Conservation (phyloP, 2,888 invertebrate species). For the Glyphotaelius pellucidus region DNA sequence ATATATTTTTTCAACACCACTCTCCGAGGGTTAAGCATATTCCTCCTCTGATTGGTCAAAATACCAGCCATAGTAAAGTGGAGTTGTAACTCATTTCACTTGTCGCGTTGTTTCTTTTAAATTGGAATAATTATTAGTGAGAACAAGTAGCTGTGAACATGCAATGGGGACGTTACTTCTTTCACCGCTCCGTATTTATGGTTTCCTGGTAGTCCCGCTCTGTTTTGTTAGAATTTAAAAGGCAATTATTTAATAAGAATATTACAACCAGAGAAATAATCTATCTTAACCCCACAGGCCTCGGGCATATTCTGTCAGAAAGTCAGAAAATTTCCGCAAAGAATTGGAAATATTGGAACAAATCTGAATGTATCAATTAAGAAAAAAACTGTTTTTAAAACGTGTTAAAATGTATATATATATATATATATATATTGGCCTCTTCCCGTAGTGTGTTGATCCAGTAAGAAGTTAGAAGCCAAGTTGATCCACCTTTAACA, state of each 20-base stretch:
- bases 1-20: not conserved
- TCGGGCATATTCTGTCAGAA: too few relatives aligned
- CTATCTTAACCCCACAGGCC: too few relatives aligned
- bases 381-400: too few relatives aligned
- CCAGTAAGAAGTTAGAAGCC: too few relatives aligned
- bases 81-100: conserved; percentile 1
- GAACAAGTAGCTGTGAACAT: not conserved
- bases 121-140: conserved; percentile 32
- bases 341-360: too few relatives aligned
- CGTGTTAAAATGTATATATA: too few relatives aligned
- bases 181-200: not conserved
- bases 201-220: not conserved
- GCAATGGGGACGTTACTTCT: not conserved
- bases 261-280: not conserved
- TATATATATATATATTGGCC: too few relatives aligned
- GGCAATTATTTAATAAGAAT: not conserved
- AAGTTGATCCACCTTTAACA: too few relatives aligned
- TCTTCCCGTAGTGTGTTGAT: too few relatives aligned
- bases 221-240: not conserved
- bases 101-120: not conserved
- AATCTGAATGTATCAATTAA: too few relatives aligned
- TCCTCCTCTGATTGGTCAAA: not conserved
- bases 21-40: not conserved
- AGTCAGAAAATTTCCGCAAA: too few relatives aligned
- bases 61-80: not conserved